These are phyloP conservation scores for Lutraria rhynchaena DNA, from an alignment of 1,140 invertebrate genomes.

Conservation along the genomic window DNA sequence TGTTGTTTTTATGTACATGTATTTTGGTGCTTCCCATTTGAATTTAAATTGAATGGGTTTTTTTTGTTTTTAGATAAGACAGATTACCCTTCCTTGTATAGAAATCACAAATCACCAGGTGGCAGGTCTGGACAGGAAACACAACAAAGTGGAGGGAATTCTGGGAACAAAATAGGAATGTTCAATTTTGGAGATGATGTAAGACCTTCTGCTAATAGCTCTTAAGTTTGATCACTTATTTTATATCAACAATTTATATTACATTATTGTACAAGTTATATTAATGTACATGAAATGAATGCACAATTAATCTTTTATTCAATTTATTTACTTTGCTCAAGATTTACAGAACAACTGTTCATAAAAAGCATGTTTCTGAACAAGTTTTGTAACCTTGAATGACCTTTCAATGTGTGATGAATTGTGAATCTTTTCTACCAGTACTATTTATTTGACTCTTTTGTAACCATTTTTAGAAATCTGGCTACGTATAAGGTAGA, in stretches of 20 bases:
- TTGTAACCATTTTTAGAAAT: too few relatives aligned
- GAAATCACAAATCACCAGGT: conserved; percentile 22
- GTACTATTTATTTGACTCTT: too few relatives aligned
- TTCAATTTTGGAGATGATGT: conserved; percentile 49
- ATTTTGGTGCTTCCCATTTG: background rate
- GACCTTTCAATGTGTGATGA: too few relatives aligned
- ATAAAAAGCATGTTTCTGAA: background rate
- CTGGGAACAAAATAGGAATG: conserved; percentile 23
- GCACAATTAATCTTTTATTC: background rate
- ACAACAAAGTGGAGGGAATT: conserved; percentile 26
- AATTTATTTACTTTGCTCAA: background rate
- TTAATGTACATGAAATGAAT: background rate
- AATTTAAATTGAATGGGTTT: background rate
- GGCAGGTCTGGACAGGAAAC: conserved; percentile 25
- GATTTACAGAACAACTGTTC: background rate
- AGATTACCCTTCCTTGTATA: conserved; percentile 35
- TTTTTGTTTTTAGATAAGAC: background rate
- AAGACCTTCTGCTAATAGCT: background rate
- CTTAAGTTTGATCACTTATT: background rate
- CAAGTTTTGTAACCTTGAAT: too few relatives aligned
- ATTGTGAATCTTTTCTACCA: too few relatives aligned
- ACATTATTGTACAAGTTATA: background rate
- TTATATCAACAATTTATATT: background rate
- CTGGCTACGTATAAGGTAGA: too few relatives aligned
- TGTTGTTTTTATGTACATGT: background rate